Evolutionary conservation across 1,140 invertebrate species (phyloP), one percentile per base, ranked within the genome.

Genomic region (Chlorops oryzae): DNA sequence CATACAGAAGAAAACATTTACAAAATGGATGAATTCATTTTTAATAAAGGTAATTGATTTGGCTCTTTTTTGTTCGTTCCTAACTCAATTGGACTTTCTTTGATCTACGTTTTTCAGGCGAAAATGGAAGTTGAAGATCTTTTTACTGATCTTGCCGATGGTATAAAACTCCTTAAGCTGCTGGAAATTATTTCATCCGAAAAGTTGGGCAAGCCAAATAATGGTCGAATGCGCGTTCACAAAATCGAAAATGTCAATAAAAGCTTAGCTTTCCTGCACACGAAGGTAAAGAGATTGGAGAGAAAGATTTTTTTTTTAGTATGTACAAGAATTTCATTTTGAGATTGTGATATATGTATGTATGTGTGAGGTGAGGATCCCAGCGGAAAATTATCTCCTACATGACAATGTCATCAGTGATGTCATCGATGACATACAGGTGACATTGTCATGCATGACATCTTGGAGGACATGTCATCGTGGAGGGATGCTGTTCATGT

Each of bases 11-110:
- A 99, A 99, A 75, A 99, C 96, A 6, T 99, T 99, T 75, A 98
- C 96, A 63, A 99, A 99, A 94, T 99, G 96, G 96, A 94, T 97
- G 83, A 99, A 99, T 77, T 96, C 93, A 2, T 98, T 97, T 76
- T 76, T 99, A 54, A 85, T 91, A 69, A 98, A 95, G 84, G 93
- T 94, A 74, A 73, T 62, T 62, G 37, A 13, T 32, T 27, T 22
- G 22, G 18, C 15, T 17, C 20, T 32, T 38, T 35, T 15, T 17
- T 15, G 42, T 47, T 25, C 5, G 38, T 38, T 55, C 17, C 35
- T 45, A 38, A 45, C 7, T n/a, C n/a, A 22, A 13, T 7, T 21
- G 7, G 6, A 42, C 18, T 39, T 46, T n/a, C 23, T 37, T 7
- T 47, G 12, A 47, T 51, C 15, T 43, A 20, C 22, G 20, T 47